Percentiles rank a stretch among this genome's conserved stretches.
Evolutionary conservation across 2,888 invertebrate species (phyloP).

Genomic region (Scelioninae gen. 1): DNA sequence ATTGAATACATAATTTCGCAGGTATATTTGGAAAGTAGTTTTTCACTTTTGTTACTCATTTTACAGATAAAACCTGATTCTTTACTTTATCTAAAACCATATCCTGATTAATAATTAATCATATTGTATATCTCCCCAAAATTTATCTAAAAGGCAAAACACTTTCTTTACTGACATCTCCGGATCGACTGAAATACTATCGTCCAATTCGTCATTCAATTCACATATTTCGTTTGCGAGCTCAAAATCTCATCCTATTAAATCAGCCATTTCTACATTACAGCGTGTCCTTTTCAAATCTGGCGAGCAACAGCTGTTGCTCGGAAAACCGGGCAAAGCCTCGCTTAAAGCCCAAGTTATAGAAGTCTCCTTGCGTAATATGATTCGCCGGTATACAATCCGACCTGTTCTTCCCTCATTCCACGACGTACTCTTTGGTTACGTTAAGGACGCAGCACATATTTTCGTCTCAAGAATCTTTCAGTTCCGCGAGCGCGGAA

Average conservation of each 20-base stretch:
- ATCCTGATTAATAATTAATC: no score
- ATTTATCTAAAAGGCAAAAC: background rate
- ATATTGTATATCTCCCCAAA: no score
- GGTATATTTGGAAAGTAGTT: no score
- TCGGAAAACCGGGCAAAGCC: conserved; percentile 22
- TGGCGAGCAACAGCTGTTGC: conserved; percentile 47
- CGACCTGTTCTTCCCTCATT: conserved; percentile 35
- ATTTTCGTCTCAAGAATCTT: conserved; percentile 58
- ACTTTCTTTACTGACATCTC: conserved; percentile 39
- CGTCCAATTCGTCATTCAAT: conserved; percentile 38
- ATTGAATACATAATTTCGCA: no score
- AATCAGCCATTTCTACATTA: conserved; percentile 60
- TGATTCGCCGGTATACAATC: conserved; percentile 49
- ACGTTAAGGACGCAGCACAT: conserved; percentile 46
- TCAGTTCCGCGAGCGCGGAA: no score
- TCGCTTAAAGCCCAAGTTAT: conserved; percentile 33
- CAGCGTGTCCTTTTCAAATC: conserved; percentile 57
- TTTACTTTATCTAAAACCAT: no score
- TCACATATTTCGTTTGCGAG: conserved; percentile 32
- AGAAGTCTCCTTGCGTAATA: conserved; percentile 44
- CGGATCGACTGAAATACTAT: conserved; percentile 11
- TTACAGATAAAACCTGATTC: no score
- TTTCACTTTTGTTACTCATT: no score
- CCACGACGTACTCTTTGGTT: conserved; percentile 41
- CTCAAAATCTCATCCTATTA: conserved; percentile 55